A percentile compares a stretch with the other conserved stretches of the same genome.
These are phyloP conservation scores for Sprattus sprattus DNA, from an alignment of 2,113 vertebrate species.

Conservation along the genomic window DNA sequence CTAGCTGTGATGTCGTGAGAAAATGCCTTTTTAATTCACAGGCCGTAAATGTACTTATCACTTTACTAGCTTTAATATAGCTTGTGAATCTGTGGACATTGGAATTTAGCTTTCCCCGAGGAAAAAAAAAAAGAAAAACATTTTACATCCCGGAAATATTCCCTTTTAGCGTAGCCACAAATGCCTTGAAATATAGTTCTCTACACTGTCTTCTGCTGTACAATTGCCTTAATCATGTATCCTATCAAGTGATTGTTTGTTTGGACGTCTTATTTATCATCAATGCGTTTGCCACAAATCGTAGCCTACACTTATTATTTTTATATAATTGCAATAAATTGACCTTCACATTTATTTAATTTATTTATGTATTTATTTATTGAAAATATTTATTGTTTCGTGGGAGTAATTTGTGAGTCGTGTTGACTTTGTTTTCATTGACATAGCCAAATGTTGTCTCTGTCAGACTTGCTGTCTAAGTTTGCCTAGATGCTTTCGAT, in stretches of 20 bases:
- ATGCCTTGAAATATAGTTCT: constrained; percentile 83
- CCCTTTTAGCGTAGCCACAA: constrained; percentile 85
- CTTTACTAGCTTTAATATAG: constrained; percentile 88
- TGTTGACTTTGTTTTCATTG: constrained; percentile 63
- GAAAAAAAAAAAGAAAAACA: constrained; percentile 65
- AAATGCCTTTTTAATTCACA: constrained; percentile 73
- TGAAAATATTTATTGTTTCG: constrained; percentile 83
- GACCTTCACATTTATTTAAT: constrained; percentile 81
- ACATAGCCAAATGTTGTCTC: constrained; percentile 70
- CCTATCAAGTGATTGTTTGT: constrained; percentile 55
- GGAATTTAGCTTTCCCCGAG: constrained; percentile 74
- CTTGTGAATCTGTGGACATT: constrained; percentile 83
- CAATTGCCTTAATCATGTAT: constrained; percentile 83
- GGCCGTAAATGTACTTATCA: constrained; percentile 69
- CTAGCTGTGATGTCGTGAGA: constrained; percentile 61
- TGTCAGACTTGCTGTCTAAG: constrained; percentile 38
- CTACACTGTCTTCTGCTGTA: constrained; percentile 77
- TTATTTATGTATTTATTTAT: constrained; percentile 90
- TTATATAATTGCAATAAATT: constrained; percentile 70
- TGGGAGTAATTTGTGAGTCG: constrained; percentile 58
- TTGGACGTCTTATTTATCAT: constrained; percentile 60
- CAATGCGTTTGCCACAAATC: constrained; percentile 61
- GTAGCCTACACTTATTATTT: constrained; percentile 59
- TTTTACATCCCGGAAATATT: constrained; percentile 51
- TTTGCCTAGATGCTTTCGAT: constrained; percentile 29